phyloP scores from a whole-genome alignment of 2,888 invertebrate species.

The Trichogramma evanescens region DNA sequence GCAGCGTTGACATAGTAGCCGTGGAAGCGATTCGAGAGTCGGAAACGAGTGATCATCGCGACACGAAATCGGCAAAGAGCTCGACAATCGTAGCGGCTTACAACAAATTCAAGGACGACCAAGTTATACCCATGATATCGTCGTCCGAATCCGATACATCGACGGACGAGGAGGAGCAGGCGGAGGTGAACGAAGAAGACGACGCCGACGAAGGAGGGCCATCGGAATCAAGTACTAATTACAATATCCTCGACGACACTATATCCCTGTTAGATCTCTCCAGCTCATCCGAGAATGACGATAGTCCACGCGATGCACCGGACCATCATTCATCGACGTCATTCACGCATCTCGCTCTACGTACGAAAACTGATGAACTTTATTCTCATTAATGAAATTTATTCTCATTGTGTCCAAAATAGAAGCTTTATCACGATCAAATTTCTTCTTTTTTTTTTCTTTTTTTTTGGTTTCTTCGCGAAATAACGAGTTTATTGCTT shows the following conservation, averaged over 20 bases:
- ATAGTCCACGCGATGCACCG: not conserved
- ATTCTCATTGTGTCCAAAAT: not conserved
- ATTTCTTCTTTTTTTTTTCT: too few species aligned
- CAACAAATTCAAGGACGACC: conserved; percentile 13
- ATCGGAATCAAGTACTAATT: conserved; percentile 39
- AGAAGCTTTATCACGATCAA: not conserved
- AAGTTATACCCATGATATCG: conserved; percentile 36
- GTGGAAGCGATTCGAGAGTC: not conserved
- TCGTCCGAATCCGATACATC: conserved; percentile 41
- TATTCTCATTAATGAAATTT: too few species aligned
- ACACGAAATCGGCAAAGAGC: too few species aligned
- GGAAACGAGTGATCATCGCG: not conserved
- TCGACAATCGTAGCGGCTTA: too few species aligned
- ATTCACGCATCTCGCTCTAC: conserved; percentile 5
- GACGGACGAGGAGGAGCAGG: conserved; percentile 26
- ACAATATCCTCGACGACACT: conserved; percentile 38
- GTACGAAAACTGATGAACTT: conserved; percentile 11
- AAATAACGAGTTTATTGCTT: not conserved
- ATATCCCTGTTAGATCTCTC: conserved; percentile 24
- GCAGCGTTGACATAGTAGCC: not conserved
- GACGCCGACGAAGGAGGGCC: conserved; percentile 32
- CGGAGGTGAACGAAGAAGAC: conserved; percentile 13
- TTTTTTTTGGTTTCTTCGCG: too few species aligned
- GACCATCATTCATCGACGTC: not conserved
- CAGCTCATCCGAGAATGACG: conserved; percentile 20